These are phyloP conservation scores for Nettapus auritus DNA, from an alignment of 2,113 vertebrate genomes.

Conservation along the genomic window DNA sequence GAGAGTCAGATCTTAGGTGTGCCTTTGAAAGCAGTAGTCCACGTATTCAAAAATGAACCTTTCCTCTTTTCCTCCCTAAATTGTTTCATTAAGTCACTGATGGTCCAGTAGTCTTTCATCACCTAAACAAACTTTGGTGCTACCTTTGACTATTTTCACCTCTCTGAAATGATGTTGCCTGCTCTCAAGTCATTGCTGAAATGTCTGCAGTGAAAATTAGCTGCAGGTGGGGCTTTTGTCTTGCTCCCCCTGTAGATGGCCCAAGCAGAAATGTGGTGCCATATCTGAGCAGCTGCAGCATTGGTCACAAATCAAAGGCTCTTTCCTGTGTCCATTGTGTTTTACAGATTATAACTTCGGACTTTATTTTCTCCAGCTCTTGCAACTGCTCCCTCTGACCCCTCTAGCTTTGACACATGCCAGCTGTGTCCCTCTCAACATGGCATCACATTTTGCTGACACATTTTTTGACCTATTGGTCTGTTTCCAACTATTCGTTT, in stretches of 20 bases:
- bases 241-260: not conserved
- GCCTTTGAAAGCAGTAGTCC: not conserved
- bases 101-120: not conserved
- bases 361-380: not conserved
- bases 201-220: not conserved
- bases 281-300: not conserved
- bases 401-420: not conserved
- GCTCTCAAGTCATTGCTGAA: not conserved
- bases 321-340: not conserved
- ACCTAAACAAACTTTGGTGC: not conserved
- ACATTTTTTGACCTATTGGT: not conserved
- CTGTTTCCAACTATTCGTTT: not conserved
- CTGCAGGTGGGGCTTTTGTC: not conserved
- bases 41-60: not conserved
- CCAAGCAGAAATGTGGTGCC: not conserved
- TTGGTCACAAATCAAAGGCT: not conserved
- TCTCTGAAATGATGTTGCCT: not conserved
- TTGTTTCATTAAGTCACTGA: not conserved
- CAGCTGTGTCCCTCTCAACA: not conserved
- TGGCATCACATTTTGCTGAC: not conserved
- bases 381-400: not conserved
- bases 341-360: not conserved
- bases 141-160: not conserved
- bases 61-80: not conserved
- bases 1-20: not conserved